Evolutionary conservation across 2,888 invertebrate genomes (phyloP), one percentile per base, ranked within the genome.

Genomic region (Andrena bucephala): DNA sequence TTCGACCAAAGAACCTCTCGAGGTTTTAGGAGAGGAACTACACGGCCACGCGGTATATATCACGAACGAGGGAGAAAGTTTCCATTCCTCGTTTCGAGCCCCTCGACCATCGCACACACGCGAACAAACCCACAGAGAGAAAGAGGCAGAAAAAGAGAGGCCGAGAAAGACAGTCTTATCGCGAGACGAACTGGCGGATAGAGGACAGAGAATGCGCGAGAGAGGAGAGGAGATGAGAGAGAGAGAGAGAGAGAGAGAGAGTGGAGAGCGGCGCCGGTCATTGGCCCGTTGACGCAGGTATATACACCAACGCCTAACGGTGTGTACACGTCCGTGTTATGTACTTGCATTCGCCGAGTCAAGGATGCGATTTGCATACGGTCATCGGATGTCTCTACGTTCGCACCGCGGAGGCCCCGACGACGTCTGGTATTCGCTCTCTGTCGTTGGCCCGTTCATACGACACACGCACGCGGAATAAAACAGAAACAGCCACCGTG

Each of bases 361-460:
- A 87, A 87, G 87, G 87, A 87, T 87, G 85, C 83, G 83, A 87
- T 87, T 87, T 85, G 85, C 87, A 87, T 87, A 87, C 83, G 81
- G 85, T 83, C 87, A 87, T 87, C 87, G 86, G 84, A 86, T 84
- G 86, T 85, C 83, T 87, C 86, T 80, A 74, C 82, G 77, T 66
- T 79, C 85, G 84, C 84, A 66, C 80, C 83, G 62, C 65, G 72
- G 83, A 72, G 84, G 50, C 84, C 54, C 83, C 75, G 75, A 76
- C 83, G 75, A 76, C 83, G 83, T 83, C 83, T 81, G 81, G 69
- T 76, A 81, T 81, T 81, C 84, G 79, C 62, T 73, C 79, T 84
- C 79, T 80, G 84, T 84, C 76, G 79, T 66, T 83, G 75, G 71
- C 77, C 83, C 83, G 83, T 83, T 83, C 83, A 63, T 81, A 74